A percentile compares a stretch with the other conserved stretches of the same genome.
Conservation (phyloP, 2,888 invertebrate species). For the Branchipolynoe longqiensis region DNA sequence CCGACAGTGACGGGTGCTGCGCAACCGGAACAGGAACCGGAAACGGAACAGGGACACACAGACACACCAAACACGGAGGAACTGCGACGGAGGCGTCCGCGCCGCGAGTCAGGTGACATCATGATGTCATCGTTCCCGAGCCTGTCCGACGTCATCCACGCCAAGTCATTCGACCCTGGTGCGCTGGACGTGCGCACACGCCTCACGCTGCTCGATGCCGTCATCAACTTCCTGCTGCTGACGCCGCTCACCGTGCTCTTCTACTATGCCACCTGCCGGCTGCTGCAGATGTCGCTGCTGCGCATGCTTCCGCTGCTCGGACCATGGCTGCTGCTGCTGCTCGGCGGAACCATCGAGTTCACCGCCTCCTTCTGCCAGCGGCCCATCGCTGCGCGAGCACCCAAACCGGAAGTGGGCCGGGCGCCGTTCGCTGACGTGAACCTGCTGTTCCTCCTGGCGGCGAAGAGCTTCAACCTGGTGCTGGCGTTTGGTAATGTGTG, state of each 20-base stretch:
- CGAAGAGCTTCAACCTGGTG: slow-evolving; percentile 61
- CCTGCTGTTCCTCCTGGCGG: slow-evolving; percentile 32
- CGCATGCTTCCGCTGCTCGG: slow-evolving; percentile 48
- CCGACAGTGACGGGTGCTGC: too few relatives aligned
- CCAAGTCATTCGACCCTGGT: neutral
- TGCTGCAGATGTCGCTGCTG: slow-evolving; percentile 57
- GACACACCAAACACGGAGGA: too few relatives aligned
- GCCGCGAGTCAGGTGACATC: neutral
- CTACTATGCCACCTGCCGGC: slow-evolving; percentile 62
- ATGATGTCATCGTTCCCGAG: neutral
- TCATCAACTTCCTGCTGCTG: slow-evolving; percentile 65
- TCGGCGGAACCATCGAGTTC: slow-evolving; percentile 62
- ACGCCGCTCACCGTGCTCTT: slow-evolving; percentile 65
- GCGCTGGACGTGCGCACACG: neutral
- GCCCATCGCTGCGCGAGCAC: neutral
- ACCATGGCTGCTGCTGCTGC: slow-evolving; percentile 57
- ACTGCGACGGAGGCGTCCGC: too few relatives aligned
- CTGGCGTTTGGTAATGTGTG: slow-evolving; percentile 63
- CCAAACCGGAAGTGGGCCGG: neutral
- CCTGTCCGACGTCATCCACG: neutral
- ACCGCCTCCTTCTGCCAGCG: slow-evolving; percentile 59
- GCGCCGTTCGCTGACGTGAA: slow-evolving; percentile 18
- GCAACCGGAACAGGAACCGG: too few relatives aligned
- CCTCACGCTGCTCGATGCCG: slow-evolving; percentile 59
- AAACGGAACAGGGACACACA: too few relatives aligned